A percentile compares a stretch with the other conserved stretches of the same genome.
Conservation (phyloP, 1,140 invertebrate species). For the Parasteatoda tepidariorum region DNA sequence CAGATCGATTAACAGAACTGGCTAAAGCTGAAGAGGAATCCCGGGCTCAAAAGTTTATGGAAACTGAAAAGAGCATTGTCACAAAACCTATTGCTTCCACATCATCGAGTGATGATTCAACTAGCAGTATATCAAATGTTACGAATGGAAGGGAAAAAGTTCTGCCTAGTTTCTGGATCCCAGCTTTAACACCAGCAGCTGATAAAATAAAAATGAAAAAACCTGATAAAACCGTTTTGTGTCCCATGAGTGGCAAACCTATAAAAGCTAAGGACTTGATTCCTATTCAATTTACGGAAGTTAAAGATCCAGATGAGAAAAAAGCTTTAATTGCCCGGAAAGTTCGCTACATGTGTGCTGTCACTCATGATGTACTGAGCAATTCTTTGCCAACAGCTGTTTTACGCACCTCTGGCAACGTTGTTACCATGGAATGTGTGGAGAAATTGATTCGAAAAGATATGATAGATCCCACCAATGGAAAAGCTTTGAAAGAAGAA, state of each 20-base stretch:
- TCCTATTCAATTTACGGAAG: constrained; percentile 90
- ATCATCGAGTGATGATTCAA: neutral
- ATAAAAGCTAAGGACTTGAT: constrained; percentile 94
- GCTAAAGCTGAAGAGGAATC: constrained; percentile 78
- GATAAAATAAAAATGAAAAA: constrained; percentile 80
- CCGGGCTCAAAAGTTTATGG: constrained; percentile 81
- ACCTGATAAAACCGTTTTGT: constrained; percentile 90
- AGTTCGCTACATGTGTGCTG: constrained; percentile 95
- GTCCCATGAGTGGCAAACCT: constrained; percentile 91
- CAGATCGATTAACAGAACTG: constrained; percentile 74
- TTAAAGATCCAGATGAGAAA: constrained; percentile 80
- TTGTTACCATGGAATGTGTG: constrained; percentile 95
- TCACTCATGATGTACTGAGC: constrained; percentile 94
- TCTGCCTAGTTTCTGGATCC: constrained; percentile 98
- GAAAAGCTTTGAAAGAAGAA: constrained; percentile 86
- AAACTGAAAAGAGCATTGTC: constrained; percentile 75
- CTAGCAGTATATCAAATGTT: constrained; percentile 79
- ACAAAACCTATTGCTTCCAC: constrained; percentile 66
- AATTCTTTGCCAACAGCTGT: constrained; percentile 95
- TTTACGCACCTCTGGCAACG: constrained; percentile 90
- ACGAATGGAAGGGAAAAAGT: constrained; percentile 76
- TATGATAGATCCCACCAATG: constrained; percentile 94
- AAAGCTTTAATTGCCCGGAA: constrained; percentile 69
- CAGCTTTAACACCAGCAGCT: constrained; percentile 89
- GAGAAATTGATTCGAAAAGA: constrained; percentile 97